Percentiles rank a stretch among this genome's conserved stretches.
Evolutionary conservation across 2,113 vertebrate species (phyloP).

Genomic region (Anoplopoma fimbria): DNA sequence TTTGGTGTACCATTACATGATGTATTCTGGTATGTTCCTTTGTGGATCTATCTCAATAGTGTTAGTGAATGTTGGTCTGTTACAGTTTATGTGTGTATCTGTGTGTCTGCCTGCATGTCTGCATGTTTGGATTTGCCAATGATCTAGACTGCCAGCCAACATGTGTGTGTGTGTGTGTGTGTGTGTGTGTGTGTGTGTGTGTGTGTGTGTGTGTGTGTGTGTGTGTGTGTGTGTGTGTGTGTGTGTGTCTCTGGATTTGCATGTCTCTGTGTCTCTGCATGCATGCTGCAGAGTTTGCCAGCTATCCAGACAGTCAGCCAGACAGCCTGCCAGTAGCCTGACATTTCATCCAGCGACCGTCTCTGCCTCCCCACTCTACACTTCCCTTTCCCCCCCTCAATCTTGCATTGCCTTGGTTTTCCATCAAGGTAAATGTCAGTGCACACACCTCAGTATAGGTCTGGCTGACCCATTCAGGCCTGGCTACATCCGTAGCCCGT

Average conservation of each 20-base stretch:
- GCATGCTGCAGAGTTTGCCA: constrained; percentile 18
- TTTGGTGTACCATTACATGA: neutral
- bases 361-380: constrained; percentile 22
- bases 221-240: neutral
- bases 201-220: neutral
- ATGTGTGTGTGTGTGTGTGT: too few species aligned
- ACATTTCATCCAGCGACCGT: constrained; percentile 65
- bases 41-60: too few species aligned
- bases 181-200: neutral
- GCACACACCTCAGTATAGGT: constrained; percentile 66
- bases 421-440: constrained; percentile 76
- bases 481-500: constrained; percentile 31
- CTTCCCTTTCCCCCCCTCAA: constrained; percentile 34
- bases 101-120: too few species aligned
- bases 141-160: too few species aligned
- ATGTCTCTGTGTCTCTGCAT: constrained; percentile 20
- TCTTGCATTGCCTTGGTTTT: constrained; percentile 47
- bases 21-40: too few species aligned
- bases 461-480: constrained; percentile 55
- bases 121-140: too few species aligned
- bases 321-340: constrained; percentile 45
- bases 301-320: constrained; percentile 26
- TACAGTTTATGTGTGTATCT: too few species aligned
- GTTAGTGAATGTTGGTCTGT: too few species aligned
- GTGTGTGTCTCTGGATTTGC: neutral